Evolutionary conservation across 2,113 vertebrate species (phyloP), one percentile per base, ranked within the genome.

Genomic region (Lepus europaeus): DNA sequence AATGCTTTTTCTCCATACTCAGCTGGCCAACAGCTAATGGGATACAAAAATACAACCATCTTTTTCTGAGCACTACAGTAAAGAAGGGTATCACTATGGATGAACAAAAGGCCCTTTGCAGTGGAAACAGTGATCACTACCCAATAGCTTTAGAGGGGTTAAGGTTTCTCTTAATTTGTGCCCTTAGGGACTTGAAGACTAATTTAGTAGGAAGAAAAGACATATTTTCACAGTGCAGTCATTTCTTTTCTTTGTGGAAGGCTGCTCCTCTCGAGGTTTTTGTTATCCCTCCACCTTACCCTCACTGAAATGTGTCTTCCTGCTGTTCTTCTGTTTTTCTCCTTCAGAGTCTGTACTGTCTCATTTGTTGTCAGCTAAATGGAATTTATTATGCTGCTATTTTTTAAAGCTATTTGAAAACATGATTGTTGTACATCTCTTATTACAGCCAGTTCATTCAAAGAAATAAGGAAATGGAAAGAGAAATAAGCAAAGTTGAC

Each of bases 331-430:
- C 22, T 93, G 39, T 97, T 95, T 89, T 63, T 93, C 76, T 80
- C 64, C 61, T 93, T 14, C 39, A 91, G 91, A 66, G 0, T 51
- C 95, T 93, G 45, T 70, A 74, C 92, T 91, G 66, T 96, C 92
- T 97, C 90, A 77, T 95, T 92, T 87, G 53, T 53, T 97, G 85
- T 84, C 91, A 97, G 92, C 83, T 96, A 95, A 97, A 61, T 96
- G 73, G 84, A 93, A 89, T 96, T 97, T 97, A 88, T 59, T 96
- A 95, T 2, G 33, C 51, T 72, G 72, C 89, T 95, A 79, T 91
- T 97, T 95, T 96, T 90, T 96, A 94, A 98, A 97, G 84, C 91
- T 96, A 74, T 96, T 95, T 89, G 96, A 95, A 97, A 97, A 93
- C 90, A 95, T 79, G 88, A 89, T 97, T 97, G 95, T 95, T 97